These are phyloP conservation scores for Eleginops maclovinus DNA, from an alignment of 2,113 vertebrate genomes.

Conservation along the genomic window DNA sequence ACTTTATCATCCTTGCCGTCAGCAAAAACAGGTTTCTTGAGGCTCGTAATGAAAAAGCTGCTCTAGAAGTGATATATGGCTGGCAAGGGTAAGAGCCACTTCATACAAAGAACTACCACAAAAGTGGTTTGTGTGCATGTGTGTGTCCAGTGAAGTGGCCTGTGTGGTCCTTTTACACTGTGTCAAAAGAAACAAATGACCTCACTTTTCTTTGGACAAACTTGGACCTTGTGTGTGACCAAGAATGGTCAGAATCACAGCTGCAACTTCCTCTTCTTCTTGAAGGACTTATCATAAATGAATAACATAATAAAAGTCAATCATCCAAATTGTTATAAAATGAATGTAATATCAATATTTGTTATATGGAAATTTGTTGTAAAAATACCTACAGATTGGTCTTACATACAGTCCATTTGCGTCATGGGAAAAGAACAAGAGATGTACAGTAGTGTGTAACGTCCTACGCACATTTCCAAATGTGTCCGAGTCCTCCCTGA, in stretches of 20 bases:
- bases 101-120: slow-evolving; percentile 10
- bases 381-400: not conserved
- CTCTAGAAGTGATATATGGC: slow-evolving; percentile 5
- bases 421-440: slow-evolving; percentile 30
- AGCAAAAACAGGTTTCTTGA: slow-evolving; percentile 7
- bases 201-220: slow-evolving; percentile 55
- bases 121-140: slow-evolving; percentile 17
- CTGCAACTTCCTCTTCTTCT: slow-evolving; percentile 12
- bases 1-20: slow-evolving; percentile 9
- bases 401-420: slow-evolving; percentile 9
- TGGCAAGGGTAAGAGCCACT: slow-evolving; percentile 8
- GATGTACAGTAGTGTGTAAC: slow-evolving; percentile 11
- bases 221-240: slow-evolving; percentile 41
- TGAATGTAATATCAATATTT: not conserved
- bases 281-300: not conserved
- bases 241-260: slow-evolving; percentile 57
- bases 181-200: slow-evolving; percentile 70
- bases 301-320: not conserved
- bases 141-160: slow-evolving; percentile 40
- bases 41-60: not conserved
- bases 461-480: slow-evolving; percentile 43
- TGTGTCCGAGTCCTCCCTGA: slow-evolving; percentile 34
- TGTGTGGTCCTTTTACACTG: slow-evolving; percentile 45
- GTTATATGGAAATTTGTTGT: not conserved
- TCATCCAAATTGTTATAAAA: not conserved